Conservation (phyloP, 2,113 vertebrate species). For the Globicephala melas region DNA sequence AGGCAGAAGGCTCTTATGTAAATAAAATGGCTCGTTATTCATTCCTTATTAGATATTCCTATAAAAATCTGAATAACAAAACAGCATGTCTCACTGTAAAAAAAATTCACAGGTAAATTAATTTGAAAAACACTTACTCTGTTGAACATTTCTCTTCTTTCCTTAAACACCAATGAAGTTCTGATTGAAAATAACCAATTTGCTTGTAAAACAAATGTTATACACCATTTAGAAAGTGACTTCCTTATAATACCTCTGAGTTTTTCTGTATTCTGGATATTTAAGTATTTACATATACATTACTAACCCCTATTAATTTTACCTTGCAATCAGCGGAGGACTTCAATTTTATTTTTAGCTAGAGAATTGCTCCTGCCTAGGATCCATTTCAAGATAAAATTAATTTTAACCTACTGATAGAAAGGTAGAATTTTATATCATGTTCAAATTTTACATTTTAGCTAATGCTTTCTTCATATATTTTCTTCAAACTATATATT, state of each 20-base stretch:
- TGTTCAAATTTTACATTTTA: not conserved
- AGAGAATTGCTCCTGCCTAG: not conserved
- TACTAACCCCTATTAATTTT: constrained; percentile 49
- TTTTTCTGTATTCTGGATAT: constrained; percentile 27
- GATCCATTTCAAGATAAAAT: constrained; percentile 39
- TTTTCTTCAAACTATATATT: not conserved
- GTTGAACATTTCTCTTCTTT: constrained; percentile 62
- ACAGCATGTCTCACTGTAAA: constrained; percentile 39
- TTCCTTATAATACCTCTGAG: constrained; percentile 42
- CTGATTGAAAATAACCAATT: constrained; percentile 75
- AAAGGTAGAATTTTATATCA: constrained; percentile 34
- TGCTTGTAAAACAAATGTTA: constrained; percentile 70
- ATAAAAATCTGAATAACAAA: constrained; percentile 70
- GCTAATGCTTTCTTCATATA: not conserved
- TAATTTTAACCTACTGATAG: constrained; percentile 19
- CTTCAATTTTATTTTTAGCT: constrained; percentile 52
- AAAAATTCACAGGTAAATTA: constrained; percentile 70
- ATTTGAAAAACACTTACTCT: constrained; percentile 70
- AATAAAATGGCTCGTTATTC: constrained; percentile 31
- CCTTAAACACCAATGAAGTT: constrained; percentile 60
- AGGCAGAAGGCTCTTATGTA: not conserved
- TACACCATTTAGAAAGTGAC: constrained; percentile 68
- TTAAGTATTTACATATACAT: constrained; percentile 45
- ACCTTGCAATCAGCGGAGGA: not conserved
- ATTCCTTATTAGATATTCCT: constrained; percentile 31